phyloP scores from a whole-genome alignment of 2,797 vertebrate genomes.

The Graptemys geographica region DNA sequence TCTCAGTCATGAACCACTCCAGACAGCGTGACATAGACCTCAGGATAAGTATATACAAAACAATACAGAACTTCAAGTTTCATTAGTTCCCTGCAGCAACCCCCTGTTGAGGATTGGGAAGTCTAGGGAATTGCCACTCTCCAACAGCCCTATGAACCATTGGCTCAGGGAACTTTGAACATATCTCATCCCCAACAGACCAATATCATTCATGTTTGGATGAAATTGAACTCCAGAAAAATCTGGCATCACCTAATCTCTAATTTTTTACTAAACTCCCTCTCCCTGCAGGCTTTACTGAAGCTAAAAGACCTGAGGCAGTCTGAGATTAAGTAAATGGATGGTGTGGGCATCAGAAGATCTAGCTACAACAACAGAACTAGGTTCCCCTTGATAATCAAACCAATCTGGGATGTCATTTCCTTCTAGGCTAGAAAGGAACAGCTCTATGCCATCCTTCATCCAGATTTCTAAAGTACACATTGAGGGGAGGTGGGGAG shows the following conservation, averaged over 20 bases:
- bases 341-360: conserved; percentile 37
- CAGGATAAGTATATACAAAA: background rate
- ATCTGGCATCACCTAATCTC: conserved; percentile 11
- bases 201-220: conserved; percentile 45
- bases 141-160: background rate
- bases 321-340: conserved; percentile 27
- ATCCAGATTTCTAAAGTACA: conserved; percentile 45
- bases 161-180: background rate
- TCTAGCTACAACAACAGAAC: conserved; percentile 20
- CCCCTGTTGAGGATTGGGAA: background rate
- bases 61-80: background rate
- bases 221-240: conserved; percentile 17
- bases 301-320: conserved; percentile 46
- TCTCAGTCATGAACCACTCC: background rate
- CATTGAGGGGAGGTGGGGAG: no score
- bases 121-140: background rate
- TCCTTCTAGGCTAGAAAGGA: conserved; percentile 36
- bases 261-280: conserved; percentile 28
- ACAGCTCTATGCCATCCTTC: conserved; percentile 2
- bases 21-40: background rate
- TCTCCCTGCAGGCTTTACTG: conserved; percentile 31
- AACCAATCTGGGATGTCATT: conserved; percentile 46
- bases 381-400: conserved; percentile 37
- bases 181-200: conserved; percentile 3
- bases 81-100: background rate